Conservation (phyloP, 64 coral and sea anemone genomes). For the Pocillopora verrucosa region DNA sequence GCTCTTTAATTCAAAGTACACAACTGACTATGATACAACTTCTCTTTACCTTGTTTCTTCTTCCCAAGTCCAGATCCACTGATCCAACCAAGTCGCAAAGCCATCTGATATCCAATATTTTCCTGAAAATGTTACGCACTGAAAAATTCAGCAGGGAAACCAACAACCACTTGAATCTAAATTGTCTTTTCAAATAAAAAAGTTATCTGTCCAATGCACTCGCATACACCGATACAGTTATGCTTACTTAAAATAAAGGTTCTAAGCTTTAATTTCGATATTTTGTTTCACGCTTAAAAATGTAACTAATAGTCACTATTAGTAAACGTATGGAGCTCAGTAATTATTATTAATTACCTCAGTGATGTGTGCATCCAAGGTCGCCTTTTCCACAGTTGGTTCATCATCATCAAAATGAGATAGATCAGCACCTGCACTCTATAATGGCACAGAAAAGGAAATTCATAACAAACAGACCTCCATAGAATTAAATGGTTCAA, state of each 20-base stretch:
- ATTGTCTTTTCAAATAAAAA: too few relatives aligned
- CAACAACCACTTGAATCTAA: too few relatives aligned
- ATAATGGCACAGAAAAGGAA: constrained; percentile 35
- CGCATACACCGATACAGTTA: too few relatives aligned
- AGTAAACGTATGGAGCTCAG: neutral
- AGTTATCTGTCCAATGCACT: too few relatives aligned
- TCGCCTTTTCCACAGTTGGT: constrained; percentile 79
- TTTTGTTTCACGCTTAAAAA: too few relatives aligned
- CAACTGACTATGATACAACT: neutral
- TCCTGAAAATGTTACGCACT: constrained; percentile 73
- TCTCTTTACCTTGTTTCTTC: constrained; percentile 75
- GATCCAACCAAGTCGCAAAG: constrained; percentile 82
- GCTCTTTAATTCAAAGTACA: neutral
- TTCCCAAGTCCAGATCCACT: constrained; percentile 84
- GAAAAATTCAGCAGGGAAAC: neutral
- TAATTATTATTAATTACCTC: constrained; percentile 60
- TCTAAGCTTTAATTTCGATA: too few relatives aligned
- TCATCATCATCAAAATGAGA: constrained; percentile 87
- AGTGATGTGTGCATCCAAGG: constrained; percentile 71
- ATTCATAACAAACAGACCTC: constrained; percentile 27
- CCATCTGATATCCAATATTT: constrained; percentile 92
- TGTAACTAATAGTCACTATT: neutral
- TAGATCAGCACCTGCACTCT: constrained; percentile 71
- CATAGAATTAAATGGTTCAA: neutral
- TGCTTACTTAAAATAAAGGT: too few relatives aligned